Evolutionary conservation across 2,888 invertebrate genomes (phyloP), one percentile per base, ranked within the genome.

Genomic region (Hydriomena furcata): DNA sequence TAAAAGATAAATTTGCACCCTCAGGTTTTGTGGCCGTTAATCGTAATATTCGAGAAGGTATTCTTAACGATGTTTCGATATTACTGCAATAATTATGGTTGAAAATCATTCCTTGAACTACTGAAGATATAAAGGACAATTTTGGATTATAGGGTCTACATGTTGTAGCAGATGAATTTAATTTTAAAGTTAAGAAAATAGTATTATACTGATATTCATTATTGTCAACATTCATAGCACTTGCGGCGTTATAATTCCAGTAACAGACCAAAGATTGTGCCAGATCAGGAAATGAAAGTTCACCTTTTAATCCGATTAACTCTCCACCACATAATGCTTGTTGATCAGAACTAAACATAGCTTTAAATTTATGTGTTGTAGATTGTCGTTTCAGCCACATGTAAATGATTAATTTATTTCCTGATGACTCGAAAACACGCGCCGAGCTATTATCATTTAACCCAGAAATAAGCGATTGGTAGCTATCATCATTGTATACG

Each of bases 321-420:
- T 66, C 58, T 43, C 81, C 87, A 2, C 90, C 90, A 55, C 90
- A 90, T 28, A 86, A 42, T 5, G 78, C 71, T 49, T 91, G 87
- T 62, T 94, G 91, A 41, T 92, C 81, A 0, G 95, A 94, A 7
- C 85, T 89, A 73, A 93, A 98, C 37, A 82, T 91, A 0, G 95
- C 92, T 79, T 93, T 93, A 71, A 97, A 95, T 8, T 96, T 95
- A 49, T 94, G 91, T 52, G 91, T 92, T 7, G 79, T 81, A 8
- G 74, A 69, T 1, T 73, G 65, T 2, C 82, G 71, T 7, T 82
- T 70, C n/a, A 93, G 81, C 77, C 92, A 92, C 61, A 94, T 93
- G 52, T 87, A 86, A 7, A 97, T 69, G 7, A 84, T 73, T 91
- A 96, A 91, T 21, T 77, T 84, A 66, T 94, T 94, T 25, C 92